phyloP scores from a whole-genome alignment of 2,113 vertebrate genomes.

The Colius striatus region DNA sequence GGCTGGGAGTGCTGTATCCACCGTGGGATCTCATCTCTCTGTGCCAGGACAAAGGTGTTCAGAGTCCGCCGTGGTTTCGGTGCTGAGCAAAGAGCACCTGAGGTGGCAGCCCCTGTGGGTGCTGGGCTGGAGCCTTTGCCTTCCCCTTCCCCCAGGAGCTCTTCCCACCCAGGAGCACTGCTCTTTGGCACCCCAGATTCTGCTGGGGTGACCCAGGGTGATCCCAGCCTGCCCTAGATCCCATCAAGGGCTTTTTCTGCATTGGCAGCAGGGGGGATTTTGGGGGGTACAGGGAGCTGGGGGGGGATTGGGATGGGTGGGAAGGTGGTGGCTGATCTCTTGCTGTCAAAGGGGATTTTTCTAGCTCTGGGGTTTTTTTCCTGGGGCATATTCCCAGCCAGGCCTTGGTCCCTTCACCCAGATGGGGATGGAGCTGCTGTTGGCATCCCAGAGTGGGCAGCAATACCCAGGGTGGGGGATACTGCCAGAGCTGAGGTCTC shows the following conservation, averaged over 20 bases:
- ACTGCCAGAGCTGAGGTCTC: too few relatives aligned
- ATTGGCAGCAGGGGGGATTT: background rate
- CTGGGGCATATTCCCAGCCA: rapidly evolving
- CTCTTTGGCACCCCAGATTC: background rate
- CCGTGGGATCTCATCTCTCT: rapidly evolving
- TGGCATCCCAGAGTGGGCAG: background rate
- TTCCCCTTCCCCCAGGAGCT: background rate
- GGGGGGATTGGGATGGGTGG: background rate
- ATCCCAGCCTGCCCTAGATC: background rate
- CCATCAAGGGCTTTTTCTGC: background rate
- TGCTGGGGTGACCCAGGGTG: background rate
- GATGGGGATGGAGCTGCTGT: rapidly evolving
- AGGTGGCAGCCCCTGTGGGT: background rate
- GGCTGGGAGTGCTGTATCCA: background rate
- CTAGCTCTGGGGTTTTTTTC: background rate
- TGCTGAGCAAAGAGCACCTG: background rate
- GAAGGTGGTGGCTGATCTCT: background rate
- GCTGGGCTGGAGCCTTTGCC: background rate
- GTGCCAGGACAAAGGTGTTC: background rate
- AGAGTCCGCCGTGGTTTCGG: background rate
- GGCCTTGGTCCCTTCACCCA: rapidly evolving
- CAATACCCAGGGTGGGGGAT: background rate
- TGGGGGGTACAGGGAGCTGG: background rate
- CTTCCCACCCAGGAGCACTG: rapidly evolving
- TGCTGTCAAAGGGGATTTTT: background rate